Base-by-base conservation (phyloP, 2,113 vertebrate genomes). In the Aphelocoma coerulescens region DNA sequence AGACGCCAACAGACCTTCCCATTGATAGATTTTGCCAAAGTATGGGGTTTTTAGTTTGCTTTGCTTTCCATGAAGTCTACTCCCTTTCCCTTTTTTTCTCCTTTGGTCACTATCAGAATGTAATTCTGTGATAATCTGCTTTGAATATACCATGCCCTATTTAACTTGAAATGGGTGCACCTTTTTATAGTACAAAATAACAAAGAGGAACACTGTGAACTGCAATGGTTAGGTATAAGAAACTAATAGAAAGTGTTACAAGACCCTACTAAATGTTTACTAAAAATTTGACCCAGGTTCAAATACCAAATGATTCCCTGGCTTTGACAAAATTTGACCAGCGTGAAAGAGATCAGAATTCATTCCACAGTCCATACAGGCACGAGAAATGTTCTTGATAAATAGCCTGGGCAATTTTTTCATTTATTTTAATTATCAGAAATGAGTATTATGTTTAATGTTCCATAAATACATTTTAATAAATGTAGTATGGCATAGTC, bases 381-480 rank as follows among this genome's bases (percentile, higher is more conserved):
- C 41, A 73, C 5, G 11, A 72, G 39, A 84, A 85, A 1, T 48
- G 16, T n/a, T 82, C 37, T 61, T 88, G 54, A 81, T 39, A 86
- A 68, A 75, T 81, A 75, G 24, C 11, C 20, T 54, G 17, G 8
- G 39, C 39, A 35, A 57, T 41, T 77, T 88, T 85, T 85, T 39
- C 9, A 63, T 91, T 90, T 80, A 46, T 93, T 95, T 94, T 67
- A 88, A 84, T 95, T 77, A 77, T 55, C 35, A 88, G n/a, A 88
- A 80, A 67, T 71, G 0, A 67, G 16, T 84, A 66, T 81, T 76
- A 51, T n/a, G 11, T 33, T 77, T 94, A 90, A 80, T 93, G 92
- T 90, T 88, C 82, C 82, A 86, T 88, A 90, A 90, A 83, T 86
- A 44, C 17, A n/a, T 90, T 94, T 93, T 88, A 88, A 92, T 91